These are phyloP conservation scores for Dynastes maya DNA, from an alignment of 2,888 invertebrate species.

Conservation along the genomic window DNA sequence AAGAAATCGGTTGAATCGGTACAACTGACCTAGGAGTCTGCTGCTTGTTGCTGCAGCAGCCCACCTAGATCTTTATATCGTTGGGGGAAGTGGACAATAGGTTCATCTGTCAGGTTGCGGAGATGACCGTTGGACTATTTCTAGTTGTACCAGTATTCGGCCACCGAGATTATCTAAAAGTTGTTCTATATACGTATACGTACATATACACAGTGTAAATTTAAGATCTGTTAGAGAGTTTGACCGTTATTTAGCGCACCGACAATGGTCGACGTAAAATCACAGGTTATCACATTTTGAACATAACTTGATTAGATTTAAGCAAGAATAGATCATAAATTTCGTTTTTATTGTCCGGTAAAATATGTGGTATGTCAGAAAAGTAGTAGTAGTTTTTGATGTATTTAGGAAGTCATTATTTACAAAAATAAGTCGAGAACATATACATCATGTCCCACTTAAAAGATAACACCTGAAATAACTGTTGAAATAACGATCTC, in stretches of 20 bases:
- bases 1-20: slow-evolving; percentile 57
- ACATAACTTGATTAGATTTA: slow-evolving; percentile 32
- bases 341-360: slow-evolving; percentile 1
- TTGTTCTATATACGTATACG: slow-evolving; percentile 29
- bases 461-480: no score
- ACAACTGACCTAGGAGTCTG: slow-evolving; percentile 58
- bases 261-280: slow-evolving; percentile 29
- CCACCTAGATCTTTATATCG: slow-evolving; percentile 60
- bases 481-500: no score
- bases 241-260: slow-evolving; percentile 33
- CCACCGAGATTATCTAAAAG: slow-evolving; percentile 43
- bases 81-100: slow-evolving; percentile 59
- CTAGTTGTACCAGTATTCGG: slow-evolving; percentile 55
- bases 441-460: no score
- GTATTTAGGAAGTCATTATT: no score
- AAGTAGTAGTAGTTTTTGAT: no score
- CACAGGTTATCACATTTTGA: slow-evolving; percentile 24
- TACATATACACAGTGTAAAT: slow-evolving; percentile 12
- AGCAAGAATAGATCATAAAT: slow-evolving; percentile 9
- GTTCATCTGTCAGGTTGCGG: slow-evolving; percentile 58
- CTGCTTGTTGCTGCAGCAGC: slow-evolving; percentile 51
- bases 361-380: no score
- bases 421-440: no score
- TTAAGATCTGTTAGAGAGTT: slow-evolving; percentile 29
- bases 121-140: slow-evolving; percentile 60